phyloP scores from a whole-genome alignment of 35 echinoderm and acorn worm species.

The Apostichopus parvimensis region DNA sequence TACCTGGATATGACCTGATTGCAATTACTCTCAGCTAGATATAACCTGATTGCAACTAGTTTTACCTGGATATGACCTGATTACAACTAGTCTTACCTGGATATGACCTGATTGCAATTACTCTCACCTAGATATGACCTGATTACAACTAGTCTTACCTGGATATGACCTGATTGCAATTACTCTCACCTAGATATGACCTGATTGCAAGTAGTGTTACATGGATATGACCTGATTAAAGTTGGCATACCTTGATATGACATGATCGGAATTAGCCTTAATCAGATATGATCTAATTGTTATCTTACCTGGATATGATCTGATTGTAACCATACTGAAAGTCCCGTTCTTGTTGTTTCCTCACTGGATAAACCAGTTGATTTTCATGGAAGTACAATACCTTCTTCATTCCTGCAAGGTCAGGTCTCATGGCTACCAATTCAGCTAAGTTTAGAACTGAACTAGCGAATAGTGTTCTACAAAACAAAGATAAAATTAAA shows the following conservation, averaged over 20 bases:
- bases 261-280: not conserved
- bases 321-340: slow-evolving; percentile 99
- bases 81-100: too few relatives aligned
- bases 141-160: not conserved
- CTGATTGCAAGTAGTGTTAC: not conserved
- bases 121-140: not conserved
- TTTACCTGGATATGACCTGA: too few relatives aligned
- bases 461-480: slow-evolving; percentile 87
- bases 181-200: not conserved
- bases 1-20: too few relatives aligned
- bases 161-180: not conserved
- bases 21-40: too few relatives aligned
- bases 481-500: slow-evolving; percentile 3
- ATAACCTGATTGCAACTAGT: too few relatives aligned
- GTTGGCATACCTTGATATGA: not conserved
- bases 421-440: slow-evolving; percentile 82
- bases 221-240: not conserved
- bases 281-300: not conserved
- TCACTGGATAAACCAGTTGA: slow-evolving; percentile 91
- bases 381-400: slow-evolving; percentile 99
- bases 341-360: slow-evolving; percentile 94
- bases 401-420: slow-evolving; percentile 68
- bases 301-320: slow-evolving; percentile 88
- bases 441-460: slow-evolving; percentile 94
- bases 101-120: too few relatives aligned